phyloP scores from a whole-genome alignment of 2,888 invertebrate species.

The Pristionchus exspectatus region DNA sequence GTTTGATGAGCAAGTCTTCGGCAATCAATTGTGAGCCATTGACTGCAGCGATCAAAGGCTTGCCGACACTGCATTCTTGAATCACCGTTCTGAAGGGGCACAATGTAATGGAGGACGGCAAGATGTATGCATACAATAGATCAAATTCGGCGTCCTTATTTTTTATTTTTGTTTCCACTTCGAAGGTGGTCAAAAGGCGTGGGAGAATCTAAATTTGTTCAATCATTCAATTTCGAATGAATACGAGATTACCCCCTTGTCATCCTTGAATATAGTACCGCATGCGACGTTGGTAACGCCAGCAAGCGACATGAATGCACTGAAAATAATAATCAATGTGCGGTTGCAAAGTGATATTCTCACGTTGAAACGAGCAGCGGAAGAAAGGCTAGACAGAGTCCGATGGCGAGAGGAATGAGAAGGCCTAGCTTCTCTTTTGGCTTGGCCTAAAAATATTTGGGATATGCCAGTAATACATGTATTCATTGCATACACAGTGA shows the following conservation, averaged over 20 bases:
- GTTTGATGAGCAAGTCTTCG: background rate
- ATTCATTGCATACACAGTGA: no score
- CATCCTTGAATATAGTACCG: background rate
- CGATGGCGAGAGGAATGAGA: constrained; percentile 1
- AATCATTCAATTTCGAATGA: background rate
- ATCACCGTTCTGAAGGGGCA: background rate
- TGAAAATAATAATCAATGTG: background rate
- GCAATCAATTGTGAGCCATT: background rate
- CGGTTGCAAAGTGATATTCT: background rate
- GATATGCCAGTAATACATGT: background rate
- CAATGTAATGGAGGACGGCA: background rate
- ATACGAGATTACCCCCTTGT: background rate
- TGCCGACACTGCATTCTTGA: background rate
- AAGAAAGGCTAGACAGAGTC: background rate
- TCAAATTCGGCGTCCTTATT: background rate
- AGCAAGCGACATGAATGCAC: background rate
- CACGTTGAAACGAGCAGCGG: background rate
- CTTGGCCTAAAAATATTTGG: background rate
- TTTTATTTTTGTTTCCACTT: background rate
- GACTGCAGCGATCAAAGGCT: background rate
- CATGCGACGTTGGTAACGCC: background rate
- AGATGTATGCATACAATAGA: background rate
- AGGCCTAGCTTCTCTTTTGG: background rate
- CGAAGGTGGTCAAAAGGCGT: background rate
- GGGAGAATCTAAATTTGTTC: background rate